Evolutionary conservation across 2,797 vertebrate genomes (phyloP).

Genomic region (Poeciliopsis infans): DNA sequence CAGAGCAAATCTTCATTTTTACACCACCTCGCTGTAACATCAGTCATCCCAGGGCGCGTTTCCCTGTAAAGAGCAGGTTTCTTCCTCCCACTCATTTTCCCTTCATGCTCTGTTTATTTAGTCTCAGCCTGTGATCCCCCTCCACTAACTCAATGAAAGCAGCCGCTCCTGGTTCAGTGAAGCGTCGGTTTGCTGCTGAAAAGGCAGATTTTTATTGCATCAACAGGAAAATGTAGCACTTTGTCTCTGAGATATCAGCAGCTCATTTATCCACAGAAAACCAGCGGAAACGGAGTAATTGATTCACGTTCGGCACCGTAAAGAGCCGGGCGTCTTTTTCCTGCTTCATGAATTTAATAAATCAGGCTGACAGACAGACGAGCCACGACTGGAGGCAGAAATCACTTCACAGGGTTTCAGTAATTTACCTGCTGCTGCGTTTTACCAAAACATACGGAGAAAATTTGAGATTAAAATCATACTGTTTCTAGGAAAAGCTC

Average conservation of each 20-base stretch:
- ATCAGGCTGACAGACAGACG: background rate
- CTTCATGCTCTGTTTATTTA: constrained; percentile 16
- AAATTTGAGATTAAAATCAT: too few species aligned
- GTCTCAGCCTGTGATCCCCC: background rate
- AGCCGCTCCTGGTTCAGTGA: background rate
- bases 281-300: background rate
- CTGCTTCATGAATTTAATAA: background rate
- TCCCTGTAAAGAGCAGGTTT: background rate
- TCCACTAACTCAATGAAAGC: background rate
- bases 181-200: background rate
- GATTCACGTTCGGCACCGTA: background rate
- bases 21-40: background rate
- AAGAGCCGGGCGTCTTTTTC: background rate
- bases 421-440: too few species aligned
- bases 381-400: background rate
- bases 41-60: background rate
- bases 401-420: background rate
- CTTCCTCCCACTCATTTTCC: background rate
- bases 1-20: background rate
- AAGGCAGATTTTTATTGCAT: background rate
- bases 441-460: too few species aligned
- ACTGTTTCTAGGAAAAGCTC: too few species aligned
- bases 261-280: background rate
- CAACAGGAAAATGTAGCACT: background rate
- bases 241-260: background rate